These are phyloP conservation scores for Tupaia tana DNA, from an alignment of 2,113 vertebrate genomes.

Conservation along the genomic window DNA sequence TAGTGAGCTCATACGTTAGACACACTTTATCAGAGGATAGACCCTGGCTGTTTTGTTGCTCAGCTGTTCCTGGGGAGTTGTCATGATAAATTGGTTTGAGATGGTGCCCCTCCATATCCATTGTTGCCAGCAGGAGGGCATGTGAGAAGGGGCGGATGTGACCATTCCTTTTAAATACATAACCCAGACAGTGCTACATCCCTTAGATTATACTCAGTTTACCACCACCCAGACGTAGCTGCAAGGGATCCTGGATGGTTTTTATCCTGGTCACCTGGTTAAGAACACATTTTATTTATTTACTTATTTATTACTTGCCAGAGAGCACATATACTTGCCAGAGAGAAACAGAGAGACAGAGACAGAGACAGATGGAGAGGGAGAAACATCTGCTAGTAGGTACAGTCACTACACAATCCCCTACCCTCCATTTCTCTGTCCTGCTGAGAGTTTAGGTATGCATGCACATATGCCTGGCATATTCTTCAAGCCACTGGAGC, in stretches of 20 bases:
- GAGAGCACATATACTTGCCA: no score
- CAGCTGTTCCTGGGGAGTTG: background rate
- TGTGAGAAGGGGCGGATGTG: background rate
- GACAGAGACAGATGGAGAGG: no score
- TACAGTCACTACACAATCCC: no score
- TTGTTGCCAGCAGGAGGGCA: background rate
- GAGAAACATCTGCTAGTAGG: no score
- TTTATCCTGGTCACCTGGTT: background rate
- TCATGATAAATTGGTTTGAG: background rate
- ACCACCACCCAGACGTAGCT: background rate
- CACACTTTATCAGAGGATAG: background rate
- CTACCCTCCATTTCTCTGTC: no score
- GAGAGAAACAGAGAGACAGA: no score
- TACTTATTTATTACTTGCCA: no score
- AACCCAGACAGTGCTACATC: rapidly evolving
- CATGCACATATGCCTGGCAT: no score
- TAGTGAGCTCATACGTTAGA: background rate
- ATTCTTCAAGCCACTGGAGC: no score
- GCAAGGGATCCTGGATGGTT: background rate
- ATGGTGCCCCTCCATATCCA: background rate
- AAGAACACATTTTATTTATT: background rate
- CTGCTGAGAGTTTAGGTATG: no score
- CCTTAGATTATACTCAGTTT: no score
- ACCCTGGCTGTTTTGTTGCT: background rate
- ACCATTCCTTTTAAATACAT: background rate